Evolutionary conservation across 2,888 invertebrate species (phyloP).

Genomic region (Nomada fabriciana): DNA sequence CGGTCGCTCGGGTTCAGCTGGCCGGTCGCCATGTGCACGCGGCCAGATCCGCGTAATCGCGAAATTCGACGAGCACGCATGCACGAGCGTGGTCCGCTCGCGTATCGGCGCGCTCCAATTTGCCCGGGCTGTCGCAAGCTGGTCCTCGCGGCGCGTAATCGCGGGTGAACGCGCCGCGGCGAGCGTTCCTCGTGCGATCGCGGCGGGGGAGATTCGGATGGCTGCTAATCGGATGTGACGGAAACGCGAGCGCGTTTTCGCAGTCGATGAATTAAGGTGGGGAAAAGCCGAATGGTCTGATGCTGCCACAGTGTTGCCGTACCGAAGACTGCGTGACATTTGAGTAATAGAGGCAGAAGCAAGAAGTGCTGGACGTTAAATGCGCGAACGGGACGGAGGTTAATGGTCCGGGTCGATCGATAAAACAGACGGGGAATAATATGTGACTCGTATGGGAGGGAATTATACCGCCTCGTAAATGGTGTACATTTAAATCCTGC

Average conservation of each 20-base stretch:
- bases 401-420: slow-evolving; percentile 24
- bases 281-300: not conserved
- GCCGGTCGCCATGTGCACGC: slow-evolving; percentile 30
- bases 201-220: slow-evolving; percentile 16
- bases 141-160: slow-evolving; percentile 70
- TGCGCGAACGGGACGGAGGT: not conserved
- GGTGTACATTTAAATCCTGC: not conserved
- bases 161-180: slow-evolving; percentile 65
- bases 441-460: not conserved
- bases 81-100: slow-evolving; percentile 21
- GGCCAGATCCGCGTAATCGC: slow-evolving; percentile 43
- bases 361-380: not conserved
- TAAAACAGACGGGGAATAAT: not conserved
- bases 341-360: not conserved
- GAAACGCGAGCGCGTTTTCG: not conserved
- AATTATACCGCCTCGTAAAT: not conserved
- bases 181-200: slow-evolving; percentile 6
- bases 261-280: not conserved
- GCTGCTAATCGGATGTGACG: slow-evolving; percentile 19
- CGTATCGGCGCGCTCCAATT: slow-evolving; percentile 67
- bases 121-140: slow-evolving; percentile 44
- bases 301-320: too few relatives aligned
- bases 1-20: slow-evolving; percentile 21
- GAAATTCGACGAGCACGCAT: slow-evolving; percentile 50
- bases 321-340: not conserved